Evolutionary conservation across 2,888 invertebrate species (phyloP), one percentile per base, ranked within the genome.

Genomic region (Nymphalis urticae): DNA sequence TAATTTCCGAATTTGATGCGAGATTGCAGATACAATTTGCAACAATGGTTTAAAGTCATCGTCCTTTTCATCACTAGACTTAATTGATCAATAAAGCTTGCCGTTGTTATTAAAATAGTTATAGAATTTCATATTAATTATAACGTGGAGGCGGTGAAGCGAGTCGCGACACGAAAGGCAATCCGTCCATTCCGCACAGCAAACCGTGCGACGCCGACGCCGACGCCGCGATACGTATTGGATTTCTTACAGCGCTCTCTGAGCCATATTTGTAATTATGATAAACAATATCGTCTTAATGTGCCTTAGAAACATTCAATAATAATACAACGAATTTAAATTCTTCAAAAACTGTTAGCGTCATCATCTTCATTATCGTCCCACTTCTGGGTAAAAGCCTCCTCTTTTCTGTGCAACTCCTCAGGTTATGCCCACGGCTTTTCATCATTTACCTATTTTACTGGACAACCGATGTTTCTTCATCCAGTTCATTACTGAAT

Each of bases 121-220:
- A 36, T 48, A 48, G 19, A 42, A 62, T 62, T 56, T 62, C 54
- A 36, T 51, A 54, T n/a, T 17, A 47, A 61, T 27, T 21, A 51
- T 47, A 47, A 48, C 42, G 50, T 42, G n/a, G 32, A 58, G 42
- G 62, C 66, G 66, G 47, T 56, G 67, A 36, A 62, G 67, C 67
- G 50, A 56, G 36, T 47, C 67, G 50, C 53, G 67, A 16, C 56
- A 72, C 73, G 75, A 75, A 79, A 78, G 75, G 73, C 78, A 72
- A 79, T 74, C 75, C 75, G 74, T 63, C 71, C 76, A 76, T 77
- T 74, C 73, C 75, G 75, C 69, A 66, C 74, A 69, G 70, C 74
- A 74, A 68, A 66, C 71, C 67, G 72, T 72, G 60, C 66, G 68
- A 72, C 59, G 21, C 21, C 21, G 68, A 72, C 59, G 21, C 21